Conservation (phyloP, 1,140 invertebrate species). For the Portunus trituberculatus region DNA sequence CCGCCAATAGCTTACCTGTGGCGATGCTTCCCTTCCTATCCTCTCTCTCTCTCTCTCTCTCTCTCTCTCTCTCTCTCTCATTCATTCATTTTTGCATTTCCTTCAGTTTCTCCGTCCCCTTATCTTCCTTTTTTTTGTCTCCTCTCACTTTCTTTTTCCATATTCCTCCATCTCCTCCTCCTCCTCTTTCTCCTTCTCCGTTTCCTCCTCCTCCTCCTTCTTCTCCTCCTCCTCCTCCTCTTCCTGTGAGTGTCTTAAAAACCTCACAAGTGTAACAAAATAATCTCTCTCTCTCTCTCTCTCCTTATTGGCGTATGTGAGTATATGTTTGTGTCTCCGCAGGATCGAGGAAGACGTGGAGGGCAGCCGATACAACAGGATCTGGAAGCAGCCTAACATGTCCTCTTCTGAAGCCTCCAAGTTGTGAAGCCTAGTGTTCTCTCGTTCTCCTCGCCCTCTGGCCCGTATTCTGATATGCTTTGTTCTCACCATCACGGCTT, state of each 20-base stretch:
- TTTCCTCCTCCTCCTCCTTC: background rate
- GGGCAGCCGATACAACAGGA: conserved; percentile 58
- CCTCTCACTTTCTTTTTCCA: no score
- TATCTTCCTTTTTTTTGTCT: no score
- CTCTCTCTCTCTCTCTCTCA: no score
- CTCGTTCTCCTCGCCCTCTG: no score
- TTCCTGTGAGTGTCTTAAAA: background rate
- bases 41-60: no score
- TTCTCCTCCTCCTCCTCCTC: background rate
- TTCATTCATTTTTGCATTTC: no score
- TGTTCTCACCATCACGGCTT: no score
- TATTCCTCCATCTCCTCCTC: background rate
- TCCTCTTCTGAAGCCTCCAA: conserved; percentile 50
- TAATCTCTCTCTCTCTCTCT: no score
- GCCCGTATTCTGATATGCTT: no score
- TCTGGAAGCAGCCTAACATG: conserved; percentile 60
- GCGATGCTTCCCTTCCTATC: background rate
- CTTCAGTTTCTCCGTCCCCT: no score
- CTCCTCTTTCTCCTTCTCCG: background rate
- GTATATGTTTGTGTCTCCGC: background rate
- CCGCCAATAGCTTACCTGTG: background rate
- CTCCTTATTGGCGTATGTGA: background rate
- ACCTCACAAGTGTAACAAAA: no score
- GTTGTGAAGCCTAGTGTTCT: background rate
- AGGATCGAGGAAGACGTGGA: conserved; percentile 57